phyloP scores from a whole-genome alignment of 1,140 invertebrate species.

The Ruditapes philippinarum region DNA sequence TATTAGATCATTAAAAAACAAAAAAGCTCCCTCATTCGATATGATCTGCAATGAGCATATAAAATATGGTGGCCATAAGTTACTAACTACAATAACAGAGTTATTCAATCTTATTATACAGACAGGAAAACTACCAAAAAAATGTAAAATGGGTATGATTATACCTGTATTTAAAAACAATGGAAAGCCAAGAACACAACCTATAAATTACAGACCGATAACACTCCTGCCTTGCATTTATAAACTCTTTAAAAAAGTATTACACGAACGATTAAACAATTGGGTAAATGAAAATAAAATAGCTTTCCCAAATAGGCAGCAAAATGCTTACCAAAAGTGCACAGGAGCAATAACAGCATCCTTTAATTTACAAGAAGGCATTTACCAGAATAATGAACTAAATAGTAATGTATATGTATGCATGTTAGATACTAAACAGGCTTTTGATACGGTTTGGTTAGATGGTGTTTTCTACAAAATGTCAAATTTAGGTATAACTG shows the following conservation, averaged over 20 bases:
- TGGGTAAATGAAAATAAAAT: not conserved
- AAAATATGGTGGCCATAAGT: not conserved
- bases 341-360: not conserved
- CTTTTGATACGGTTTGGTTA: not conserved
- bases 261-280: not conserved
- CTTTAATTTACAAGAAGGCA: constrained; percentile 5
- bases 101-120: not conserved
- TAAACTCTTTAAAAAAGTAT: not conserved
- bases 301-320: not conserved
- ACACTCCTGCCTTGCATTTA: not conserved
- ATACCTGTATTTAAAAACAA: not conserved
- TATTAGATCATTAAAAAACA: not conserved
- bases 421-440: not conserved
- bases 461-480: constrained; percentile 4
- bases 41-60: constrained; percentile 5
- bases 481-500: not conserved
- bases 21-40: not conserved
- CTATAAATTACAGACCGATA: not conserved
- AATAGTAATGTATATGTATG: not conserved
- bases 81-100: not conserved
- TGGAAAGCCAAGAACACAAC: not conserved
- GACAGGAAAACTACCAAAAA: not conserved
- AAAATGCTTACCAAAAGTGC: constrained; percentile 7
- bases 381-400: not conserved
- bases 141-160: constrained; percentile 16